Base-by-base conservation (phyloP, 2,113 vertebrate genomes). In the Protobothrops mucrosquamatus region DNA sequence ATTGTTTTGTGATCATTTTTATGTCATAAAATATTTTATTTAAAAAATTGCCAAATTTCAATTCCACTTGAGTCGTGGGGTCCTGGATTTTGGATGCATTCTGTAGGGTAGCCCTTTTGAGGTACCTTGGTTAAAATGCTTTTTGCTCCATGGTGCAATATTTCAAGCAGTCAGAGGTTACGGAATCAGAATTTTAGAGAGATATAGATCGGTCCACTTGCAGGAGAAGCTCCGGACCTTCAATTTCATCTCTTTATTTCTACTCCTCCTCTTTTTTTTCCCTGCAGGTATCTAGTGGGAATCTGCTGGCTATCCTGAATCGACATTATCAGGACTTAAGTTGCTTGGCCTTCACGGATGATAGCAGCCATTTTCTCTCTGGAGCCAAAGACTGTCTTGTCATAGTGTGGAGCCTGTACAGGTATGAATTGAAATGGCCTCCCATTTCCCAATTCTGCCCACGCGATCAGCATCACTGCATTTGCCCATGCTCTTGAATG, bases 301-400 rank as follows among this genome's bases (percentile, higher is more conserved):
- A 98, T 95, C 98, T 99, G 57, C 97, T 99, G 22, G 97, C 97
- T 51, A 97, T 99, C 92, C 98, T 99, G 92, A 99, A 96, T 92
- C 98, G 99, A 9, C 99, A 99, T 97, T 99, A 99, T 96, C 99
- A 99, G 96, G 99, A 99, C 7, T 91, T 99, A 92, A 98, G 98
- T 0, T 99, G 99, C 95, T 96, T 99, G 92, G 97, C 97, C 94
- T 99, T 99, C 95, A 99, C 99, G 0, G 99, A 99, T 0, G 99
- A 99, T 95, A 97, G 98, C 98, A 99, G 99, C 96, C 99, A 99
- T 96, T 99, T 99, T 89, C 95, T 99, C 64, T 99, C 99, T 0
- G 99, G 98, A 74, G 99, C 98, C 11, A 99, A 99, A 96, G 99
- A 99, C 98, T 99, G 99, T 94, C 96, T 99, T 94, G 99, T 98